Percentiles rank a stretch among this genome's conserved stretches.
Conservation (phyloP, 2,888 invertebrate species). For the Chaetoderma sp. region DNA sequence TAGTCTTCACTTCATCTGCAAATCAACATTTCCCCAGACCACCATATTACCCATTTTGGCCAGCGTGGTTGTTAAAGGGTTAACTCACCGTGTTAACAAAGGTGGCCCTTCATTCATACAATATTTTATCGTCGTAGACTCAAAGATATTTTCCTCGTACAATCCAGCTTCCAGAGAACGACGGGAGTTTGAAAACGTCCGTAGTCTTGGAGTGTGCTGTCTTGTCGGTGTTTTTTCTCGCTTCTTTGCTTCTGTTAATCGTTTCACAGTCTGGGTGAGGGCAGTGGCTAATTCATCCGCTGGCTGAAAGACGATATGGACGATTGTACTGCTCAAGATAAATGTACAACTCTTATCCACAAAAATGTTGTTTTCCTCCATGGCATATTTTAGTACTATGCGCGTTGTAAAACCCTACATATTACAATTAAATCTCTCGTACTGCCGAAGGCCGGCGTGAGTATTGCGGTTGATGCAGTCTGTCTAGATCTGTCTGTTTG, state of each 20-base stretch:
- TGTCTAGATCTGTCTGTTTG: too few relatives aligned
- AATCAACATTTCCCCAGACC: too few relatives aligned
- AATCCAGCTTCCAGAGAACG: slow-evolving; percentile 28
- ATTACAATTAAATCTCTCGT: too few relatives aligned
- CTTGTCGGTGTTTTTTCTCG: neutral
- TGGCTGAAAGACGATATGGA: slow-evolving; percentile 46
- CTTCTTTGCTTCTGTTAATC: slow-evolving; percentile 22
- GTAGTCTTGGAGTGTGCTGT: neutral
- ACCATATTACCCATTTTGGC: too few relatives aligned
- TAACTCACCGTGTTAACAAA: slow-evolving; percentile 43
- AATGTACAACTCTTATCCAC: too few relatives aligned
- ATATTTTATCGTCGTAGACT: slow-evolving; percentile 52
- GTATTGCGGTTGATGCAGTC: too few relatives aligned
- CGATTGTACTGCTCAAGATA: neutral
- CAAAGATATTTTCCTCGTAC: slow-evolving; percentile 48
- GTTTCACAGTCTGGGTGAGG: slow-evolving; percentile 45
- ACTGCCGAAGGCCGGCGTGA: too few relatives aligned
- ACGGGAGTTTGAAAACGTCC: slow-evolving; percentile 25
- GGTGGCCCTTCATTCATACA: slow-evolving; percentile 48
- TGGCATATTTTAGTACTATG: too few relatives aligned
- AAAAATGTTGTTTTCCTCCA: too few relatives aligned
- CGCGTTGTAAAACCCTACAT: too few relatives aligned
- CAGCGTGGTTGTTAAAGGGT: neutral
- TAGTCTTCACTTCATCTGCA: too few relatives aligned
- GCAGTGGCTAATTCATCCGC: slow-evolving; percentile 43